Evolutionary conservation across 2,888 invertebrate genomes (phyloP).

Genomic region (Ellobium chinense): DNA sequence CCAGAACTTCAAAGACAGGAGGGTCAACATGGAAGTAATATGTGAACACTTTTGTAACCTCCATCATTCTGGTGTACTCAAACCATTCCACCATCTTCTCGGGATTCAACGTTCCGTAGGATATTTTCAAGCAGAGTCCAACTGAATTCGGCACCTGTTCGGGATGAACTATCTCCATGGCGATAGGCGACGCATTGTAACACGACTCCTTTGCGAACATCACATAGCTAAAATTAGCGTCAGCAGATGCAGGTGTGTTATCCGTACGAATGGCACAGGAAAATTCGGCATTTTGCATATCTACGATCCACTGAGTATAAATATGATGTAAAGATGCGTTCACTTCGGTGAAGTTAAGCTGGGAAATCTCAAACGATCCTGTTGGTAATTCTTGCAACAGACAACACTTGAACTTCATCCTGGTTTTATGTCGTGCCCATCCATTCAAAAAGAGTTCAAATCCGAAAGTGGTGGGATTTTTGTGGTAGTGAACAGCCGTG

Average conservation of each 20-base stretch:
- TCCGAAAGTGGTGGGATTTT: slow-evolving; percentile 15
- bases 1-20: neutral
- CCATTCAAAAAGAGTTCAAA: slow-evolving; percentile 45
- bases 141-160: slow-evolving; percentile 1
- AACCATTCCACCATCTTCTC: slow-evolving; percentile 37
- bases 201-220: slow-evolving; percentile 32
- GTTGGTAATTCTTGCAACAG: neutral
- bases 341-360: slow-evolving; percentile 6
- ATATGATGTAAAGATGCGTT: slow-evolving; percentile 20
- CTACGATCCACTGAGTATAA: slow-evolving; percentile 36
- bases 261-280: slow-evolving; percentile 28
- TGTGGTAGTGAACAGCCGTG: slow-evolving; percentile 9
- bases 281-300: slow-evolving; percentile 41
- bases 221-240: slow-evolving; percentile 33
- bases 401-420: slow-evolving; percentile 35
- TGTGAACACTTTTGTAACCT: slow-evolving; percentile 31
- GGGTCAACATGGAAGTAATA: slow-evolving; percentile 21
- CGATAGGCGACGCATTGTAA: neutral
- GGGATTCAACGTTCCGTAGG: slow-evolving; percentile 21
- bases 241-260: neutral
- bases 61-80: slow-evolving; percentile 31
- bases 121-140: slow-evolving; percentile 38
- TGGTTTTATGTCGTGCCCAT: slow-evolving; percentile 17
- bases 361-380: neutral
- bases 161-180: slow-evolving; percentile 18